These are phyloP conservation scores for Opisthograptis luteolata DNA, from an alignment of 2,888 invertebrate genomes.

Conservation along the genomic window DNA sequence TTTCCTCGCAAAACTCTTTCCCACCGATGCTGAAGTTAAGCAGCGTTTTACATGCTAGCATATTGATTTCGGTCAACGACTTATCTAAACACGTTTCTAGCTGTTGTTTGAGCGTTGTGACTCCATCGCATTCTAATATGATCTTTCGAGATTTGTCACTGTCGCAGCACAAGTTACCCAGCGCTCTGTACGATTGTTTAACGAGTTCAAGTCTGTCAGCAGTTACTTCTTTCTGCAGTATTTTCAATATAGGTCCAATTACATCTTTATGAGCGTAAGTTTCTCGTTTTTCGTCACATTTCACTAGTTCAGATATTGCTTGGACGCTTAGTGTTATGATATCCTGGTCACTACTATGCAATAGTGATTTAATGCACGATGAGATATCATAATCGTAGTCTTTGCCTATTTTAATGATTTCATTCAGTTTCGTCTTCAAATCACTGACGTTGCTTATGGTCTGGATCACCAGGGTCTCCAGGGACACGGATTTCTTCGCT, in stretches of 20 bases:
- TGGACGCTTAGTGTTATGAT: conserved; percentile 86
- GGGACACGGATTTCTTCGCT: conserved; percentile 68
- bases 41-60: conserved; percentile 88
- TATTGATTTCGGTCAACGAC: conserved; percentile 81
- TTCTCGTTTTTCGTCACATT: conserved; percentile 89
- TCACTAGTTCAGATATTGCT: conserved; percentile 92
- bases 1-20: conserved; percentile 85
- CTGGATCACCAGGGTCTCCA: conserved; percentile 70
- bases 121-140: conserved; percentile 77
- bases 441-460: conserved; percentile 69
- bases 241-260: conserved; percentile 83
- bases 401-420: conserved; percentile 72
- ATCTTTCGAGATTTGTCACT: conserved; percentile 88
- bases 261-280: conserved; percentile 86
- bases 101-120: conserved; percentile 71
- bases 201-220: conserved; percentile 80
- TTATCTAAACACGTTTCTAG: conserved; percentile 61
- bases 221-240: conserved; percentile 68
- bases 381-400: conserved; percentile 77
- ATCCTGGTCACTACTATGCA: conserved; percentile 73
- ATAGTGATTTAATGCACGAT: conserved; percentile 68
- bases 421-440: conserved; percentile 73
- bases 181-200: conserved; percentile 91
- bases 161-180: conserved; percentile 95
- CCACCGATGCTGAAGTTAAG: conserved; percentile 92